Conservation (phyloP, 1,140 invertebrate species). For the Leptinotarsa texana region DNA sequence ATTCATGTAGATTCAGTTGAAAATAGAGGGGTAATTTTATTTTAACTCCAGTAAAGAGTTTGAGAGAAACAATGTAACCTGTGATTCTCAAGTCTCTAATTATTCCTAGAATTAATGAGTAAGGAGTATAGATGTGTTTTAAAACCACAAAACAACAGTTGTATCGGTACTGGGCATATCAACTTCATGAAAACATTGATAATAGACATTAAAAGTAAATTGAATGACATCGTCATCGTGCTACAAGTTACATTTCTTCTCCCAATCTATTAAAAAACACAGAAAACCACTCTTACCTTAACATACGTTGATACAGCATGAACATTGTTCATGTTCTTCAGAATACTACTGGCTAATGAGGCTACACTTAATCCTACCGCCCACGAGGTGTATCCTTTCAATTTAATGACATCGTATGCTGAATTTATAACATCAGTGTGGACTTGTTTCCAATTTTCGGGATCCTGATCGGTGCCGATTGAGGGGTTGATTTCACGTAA, state of each 20-base stretch:
- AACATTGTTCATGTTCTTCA: constrained; percentile 77
- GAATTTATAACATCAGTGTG: constrained; percentile 81
- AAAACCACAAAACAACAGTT: too few species aligned
- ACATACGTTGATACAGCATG: constrained; percentile 82
- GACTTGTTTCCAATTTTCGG: constrained; percentile 77
- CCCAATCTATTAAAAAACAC: neutral
- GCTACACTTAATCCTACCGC: constrained; percentile 86
- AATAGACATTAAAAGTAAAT: too few species aligned
- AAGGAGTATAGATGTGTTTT: too few species aligned
- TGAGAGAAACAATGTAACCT: too few species aligned
- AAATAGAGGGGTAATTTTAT: too few species aligned
- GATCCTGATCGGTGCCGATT: constrained; percentile 72
- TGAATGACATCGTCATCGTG: too few species aligned
- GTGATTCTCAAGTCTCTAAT: too few species aligned
- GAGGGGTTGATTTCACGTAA: constrained; percentile 76
- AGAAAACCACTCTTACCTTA: constrained; percentile 63
- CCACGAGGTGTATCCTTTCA: constrained; percentile 91
- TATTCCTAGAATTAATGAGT: too few species aligned
- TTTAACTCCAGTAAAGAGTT: too few species aligned
- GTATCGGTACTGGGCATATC: too few species aligned
- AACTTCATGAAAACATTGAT: too few species aligned
- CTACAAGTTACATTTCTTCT: neutral
- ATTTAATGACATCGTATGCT: constrained; percentile 86
- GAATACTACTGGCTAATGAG: constrained; percentile 71
- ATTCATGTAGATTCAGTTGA: too few species aligned